Conservation (phyloP, 2,113 vertebrate genomes). For the Chaetodon trifascialis region DNA sequence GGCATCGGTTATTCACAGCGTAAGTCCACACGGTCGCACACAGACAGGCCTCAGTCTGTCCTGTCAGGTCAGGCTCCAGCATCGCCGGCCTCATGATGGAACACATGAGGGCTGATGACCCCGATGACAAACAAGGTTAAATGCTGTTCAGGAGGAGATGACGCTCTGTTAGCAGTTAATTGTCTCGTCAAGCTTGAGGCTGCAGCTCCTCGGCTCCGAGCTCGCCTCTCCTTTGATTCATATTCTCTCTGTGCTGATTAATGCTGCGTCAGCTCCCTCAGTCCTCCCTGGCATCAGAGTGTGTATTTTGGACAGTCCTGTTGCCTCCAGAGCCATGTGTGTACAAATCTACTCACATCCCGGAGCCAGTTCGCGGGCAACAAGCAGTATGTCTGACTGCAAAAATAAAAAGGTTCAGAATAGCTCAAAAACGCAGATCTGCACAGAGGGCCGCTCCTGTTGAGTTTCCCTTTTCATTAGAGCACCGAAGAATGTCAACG, state of each 20-base stretch:
- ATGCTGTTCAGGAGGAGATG: neutral
- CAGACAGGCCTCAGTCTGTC: neutral
- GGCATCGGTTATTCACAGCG: constrained; percentile 72
- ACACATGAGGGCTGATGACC: neutral
- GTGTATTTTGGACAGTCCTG: constrained; percentile 64
- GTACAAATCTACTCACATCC: constrained; percentile 37
- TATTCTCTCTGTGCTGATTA: constrained; percentile 44
- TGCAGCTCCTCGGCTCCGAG: neutral
- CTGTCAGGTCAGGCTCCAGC: neutral
- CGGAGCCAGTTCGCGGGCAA: constrained; percentile 20
- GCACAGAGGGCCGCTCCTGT: constrained; percentile 2
- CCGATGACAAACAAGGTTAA: constrained; percentile 11
- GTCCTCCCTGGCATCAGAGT: constrained; percentile 46
- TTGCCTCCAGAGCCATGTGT: constrained; percentile 26
- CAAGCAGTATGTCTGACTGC: constrained; percentile 8
- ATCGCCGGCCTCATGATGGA: neutral
- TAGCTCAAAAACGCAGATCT: constrained; percentile 1
- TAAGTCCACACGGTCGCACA: constrained; percentile 68
- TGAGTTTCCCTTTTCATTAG: constrained; percentile 36
- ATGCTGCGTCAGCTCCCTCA: constrained; percentile 62
- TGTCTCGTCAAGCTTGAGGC: neutral
- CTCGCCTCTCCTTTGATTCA: constrained; percentile 5
- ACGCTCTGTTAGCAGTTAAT: neutral
- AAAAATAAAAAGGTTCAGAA: constrained; percentile 36
- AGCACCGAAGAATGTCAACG: neutral